A percentile compares a stretch with the other conserved stretches of the same genome.
Conservation (phyloP, 2,888 invertebrate genomes). For the Abrostola tripartita region DNA sequence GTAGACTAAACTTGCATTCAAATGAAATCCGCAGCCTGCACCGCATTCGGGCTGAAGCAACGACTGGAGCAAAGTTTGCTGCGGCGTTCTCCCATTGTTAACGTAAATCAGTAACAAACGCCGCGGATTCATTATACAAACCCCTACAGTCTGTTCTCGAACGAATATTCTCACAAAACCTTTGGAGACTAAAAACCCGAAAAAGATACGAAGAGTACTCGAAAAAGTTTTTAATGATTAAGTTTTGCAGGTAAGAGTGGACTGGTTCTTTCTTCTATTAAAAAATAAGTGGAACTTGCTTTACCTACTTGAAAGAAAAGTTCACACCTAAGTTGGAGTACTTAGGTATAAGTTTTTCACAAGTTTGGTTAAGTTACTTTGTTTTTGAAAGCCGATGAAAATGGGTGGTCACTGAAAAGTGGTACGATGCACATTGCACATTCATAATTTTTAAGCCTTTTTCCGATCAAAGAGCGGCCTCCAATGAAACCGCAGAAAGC, state of each 20-base stretch:
- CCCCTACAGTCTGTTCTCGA: conserved; percentile 32
- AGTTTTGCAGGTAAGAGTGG: conserved; percentile 8
- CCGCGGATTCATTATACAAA: conserved; percentile 31
- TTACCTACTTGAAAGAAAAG: no score
- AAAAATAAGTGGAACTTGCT: conserved; percentile 23
- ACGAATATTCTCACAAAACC: background rate
- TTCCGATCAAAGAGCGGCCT: no score
- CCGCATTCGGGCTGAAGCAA: background rate
- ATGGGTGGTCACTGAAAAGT: no score
- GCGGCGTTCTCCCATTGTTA: conserved; percentile 29
- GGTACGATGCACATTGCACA: no score
- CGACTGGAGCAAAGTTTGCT: background rate
- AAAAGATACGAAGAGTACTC: conserved; percentile 20
- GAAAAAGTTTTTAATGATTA: conserved; percentile 48
- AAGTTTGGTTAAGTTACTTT: background rate
- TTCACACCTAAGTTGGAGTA: conserved; percentile 5
- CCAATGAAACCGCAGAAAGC: no score
- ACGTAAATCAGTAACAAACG: conserved; percentile 46
- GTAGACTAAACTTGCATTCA: no score
- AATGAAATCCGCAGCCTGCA: no score
- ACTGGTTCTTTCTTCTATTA: conserved; percentile 17
- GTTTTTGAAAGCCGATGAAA: background rate
- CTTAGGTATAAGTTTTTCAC: background rate
- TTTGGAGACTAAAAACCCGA: conserved; percentile 6
- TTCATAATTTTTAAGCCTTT: no score